A percentile compares a stretch with the other conserved stretches of the same genome.
These are phyloP conservation scores for Eudemis profundana DNA, from an alignment of 2,888 invertebrate genomes.

Conservation along the genomic window DNA sequence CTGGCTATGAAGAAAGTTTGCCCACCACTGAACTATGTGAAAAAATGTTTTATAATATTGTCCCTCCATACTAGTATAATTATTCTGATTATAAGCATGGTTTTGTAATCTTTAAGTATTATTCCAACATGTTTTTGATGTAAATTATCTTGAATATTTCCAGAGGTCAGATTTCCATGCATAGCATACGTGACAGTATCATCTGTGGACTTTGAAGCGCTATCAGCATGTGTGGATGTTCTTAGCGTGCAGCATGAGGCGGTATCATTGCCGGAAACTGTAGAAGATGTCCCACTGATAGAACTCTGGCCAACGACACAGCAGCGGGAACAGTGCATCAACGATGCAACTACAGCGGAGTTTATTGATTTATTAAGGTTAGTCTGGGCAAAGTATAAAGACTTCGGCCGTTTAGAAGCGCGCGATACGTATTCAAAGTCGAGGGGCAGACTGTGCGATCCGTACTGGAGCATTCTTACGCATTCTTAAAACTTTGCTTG, in stretches of 20 bases:
- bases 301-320: constrained; percentile 87
- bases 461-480: too few relatives aligned
- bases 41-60: too few relatives aligned
- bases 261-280: constrained; percentile 85
- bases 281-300: constrained; percentile 85
- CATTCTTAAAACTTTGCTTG: too few relatives aligned
- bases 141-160: constrained; percentile 48
- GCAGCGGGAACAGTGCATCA: constrained; percentile 85
- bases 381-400: not conserved
- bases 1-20: too few relatives aligned
- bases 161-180: constrained; percentile 87
- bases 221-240: constrained; percentile 85
- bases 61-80: too few relatives aligned
- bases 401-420: too few relatives aligned
- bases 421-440: too few relatives aligned
- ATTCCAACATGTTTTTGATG: too few relatives aligned
- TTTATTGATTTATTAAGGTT: constrained; percentile 86
- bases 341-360: constrained; percentile 86
- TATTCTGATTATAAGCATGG: too few relatives aligned
- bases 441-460: too few relatives aligned
- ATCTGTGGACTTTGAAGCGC: constrained; percentile 81
- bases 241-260: constrained; percentile 87
- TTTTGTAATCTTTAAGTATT: too few relatives aligned
- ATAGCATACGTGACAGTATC: constrained; percentile 86
- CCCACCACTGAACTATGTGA: too few relatives aligned